phyloP scores from a whole-genome alignment of 2,888 invertebrate genomes.

The Tromatobia lineatoria region DNA sequence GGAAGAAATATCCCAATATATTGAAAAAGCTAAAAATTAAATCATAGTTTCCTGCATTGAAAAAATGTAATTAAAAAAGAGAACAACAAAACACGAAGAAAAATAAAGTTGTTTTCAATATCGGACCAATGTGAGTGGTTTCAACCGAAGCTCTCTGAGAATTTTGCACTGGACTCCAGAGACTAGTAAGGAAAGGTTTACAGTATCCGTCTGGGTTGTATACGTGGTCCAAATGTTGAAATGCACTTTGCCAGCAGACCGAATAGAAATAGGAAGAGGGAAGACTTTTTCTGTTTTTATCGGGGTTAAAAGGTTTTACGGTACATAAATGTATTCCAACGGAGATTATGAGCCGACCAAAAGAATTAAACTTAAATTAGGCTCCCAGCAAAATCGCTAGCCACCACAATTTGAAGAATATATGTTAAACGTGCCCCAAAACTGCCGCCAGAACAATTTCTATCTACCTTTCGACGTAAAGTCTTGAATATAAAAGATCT shows the following conservation, averaged over 20 bases:
- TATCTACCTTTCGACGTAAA: not conserved
- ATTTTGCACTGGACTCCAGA: not conserved
- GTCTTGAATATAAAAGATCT: not conserved
- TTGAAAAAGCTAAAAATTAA: no score
- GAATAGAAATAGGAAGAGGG: slow-evolving; percentile 33
- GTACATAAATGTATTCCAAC: not conserved
- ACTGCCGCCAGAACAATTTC: not conserved
- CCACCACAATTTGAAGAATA: not conserved
- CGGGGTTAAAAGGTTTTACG: not conserved
- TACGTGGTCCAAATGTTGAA: slow-evolving; percentile 31
- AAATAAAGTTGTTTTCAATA: not conserved
- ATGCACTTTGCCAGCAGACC: slow-evolving; percentile 31
- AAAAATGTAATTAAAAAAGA: no score
- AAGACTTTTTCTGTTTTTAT: slow-evolving; percentile 7
- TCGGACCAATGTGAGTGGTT: not conserved
- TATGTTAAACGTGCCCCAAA: not conserved
- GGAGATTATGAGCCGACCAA: slow-evolving; percentile 7
- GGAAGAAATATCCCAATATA: no score
- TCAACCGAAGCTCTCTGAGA: slow-evolving; percentile 5
- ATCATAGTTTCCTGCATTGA: not conserved
- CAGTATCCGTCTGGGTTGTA: slow-evolving; percentile 3
- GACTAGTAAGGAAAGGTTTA: not conserved
- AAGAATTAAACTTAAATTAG: not conserved
- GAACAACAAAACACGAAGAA: no score
- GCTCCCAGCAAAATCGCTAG: not conserved